Evolutionary conservation across 2,888 invertebrate genomes (phyloP).

Genomic region (Siphonodentalium dalli): DNA sequence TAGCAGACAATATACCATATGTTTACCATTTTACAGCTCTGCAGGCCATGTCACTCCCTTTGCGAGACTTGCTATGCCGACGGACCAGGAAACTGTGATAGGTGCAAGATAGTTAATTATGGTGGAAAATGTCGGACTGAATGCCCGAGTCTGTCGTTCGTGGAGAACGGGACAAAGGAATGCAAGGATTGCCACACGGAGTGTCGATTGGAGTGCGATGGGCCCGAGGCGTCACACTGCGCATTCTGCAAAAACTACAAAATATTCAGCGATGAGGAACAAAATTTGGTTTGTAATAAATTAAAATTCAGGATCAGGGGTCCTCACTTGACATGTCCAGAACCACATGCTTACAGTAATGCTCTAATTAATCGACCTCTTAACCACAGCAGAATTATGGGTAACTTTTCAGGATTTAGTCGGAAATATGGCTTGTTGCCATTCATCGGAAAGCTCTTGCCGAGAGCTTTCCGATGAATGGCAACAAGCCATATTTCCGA

Average conservation of each 20-base stretch:
- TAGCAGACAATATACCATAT: too few species aligned
- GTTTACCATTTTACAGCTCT: constrained; percentile 69
- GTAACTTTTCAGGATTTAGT: too few species aligned
- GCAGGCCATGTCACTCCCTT: constrained; percentile 87
- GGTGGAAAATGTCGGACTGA: constrained; percentile 76
- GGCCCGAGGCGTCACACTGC: constrained; percentile 51
- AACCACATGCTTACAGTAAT: too few species aligned
- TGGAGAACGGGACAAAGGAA: constrained; percentile 75
- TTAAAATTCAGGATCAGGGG: too few species aligned
- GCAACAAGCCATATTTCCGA: too few species aligned
- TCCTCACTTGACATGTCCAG: too few species aligned
- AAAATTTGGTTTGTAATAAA: too few species aligned
- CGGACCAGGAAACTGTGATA: constrained; percentile 84
- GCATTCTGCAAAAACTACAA: constrained; percentile 52
- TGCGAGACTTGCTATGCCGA: constrained; percentile 89
- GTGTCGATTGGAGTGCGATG: constrained; percentile 74
- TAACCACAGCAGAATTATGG: too few species aligned
- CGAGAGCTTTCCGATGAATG: too few species aligned
- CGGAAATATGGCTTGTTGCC: too few species aligned
- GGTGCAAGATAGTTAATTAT: constrained; percentile 81
- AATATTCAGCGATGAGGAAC: constrained; percentile 34
- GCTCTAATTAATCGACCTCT: too few species aligned
- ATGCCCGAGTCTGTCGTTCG: constrained; percentile 85
- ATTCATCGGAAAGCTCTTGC: too few species aligned
- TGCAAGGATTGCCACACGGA: constrained; percentile 82